Base-by-base conservation (phyloP, 2,888 invertebrate genomes). In the Buathra laborator region DNA sequence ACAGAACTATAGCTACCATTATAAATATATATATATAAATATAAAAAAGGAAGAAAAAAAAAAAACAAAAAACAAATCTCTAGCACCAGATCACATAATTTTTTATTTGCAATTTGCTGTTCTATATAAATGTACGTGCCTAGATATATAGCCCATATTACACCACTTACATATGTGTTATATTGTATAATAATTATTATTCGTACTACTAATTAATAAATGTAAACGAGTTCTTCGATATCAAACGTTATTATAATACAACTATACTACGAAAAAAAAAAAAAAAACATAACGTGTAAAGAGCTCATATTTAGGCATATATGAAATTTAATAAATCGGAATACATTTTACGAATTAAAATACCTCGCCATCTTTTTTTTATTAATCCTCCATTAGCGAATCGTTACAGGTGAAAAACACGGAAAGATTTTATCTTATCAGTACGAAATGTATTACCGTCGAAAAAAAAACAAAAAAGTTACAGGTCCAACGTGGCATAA, bases 251-350 rank as follows among this genome's bases (percentile, higher is more conserved):
- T 89, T 91, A 92, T 89, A 88, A 87, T 89, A 89, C 90, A 37
- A 91, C 70, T 83, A 80, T 86, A 85, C 68, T 83, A 81, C 86
- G 83, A 74, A 68, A 76, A 16, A 19, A 48, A 64, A 70, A 82
- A 76, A 68, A 56, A 0, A 24, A 81, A 84, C 71, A 81, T 83
- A 88, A 91, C 91, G 91, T 93, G 93, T 93, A 93, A 93, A 93
- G 92, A 93, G 92, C 93, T 93, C 92, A 90, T 92, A 93, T 93
- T 93, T 93, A 93, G 93, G 91, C 92, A 92, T 93, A 93, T 92
- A 91, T 92, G 90, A 93, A 93, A 93, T 93, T 93, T 93, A 93
- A 93, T 93, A 93, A 93, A 93, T 91, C 93, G 92, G 89, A 93
- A 92, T 93, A 93, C 92, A 92, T 93, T 93, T 93, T 93, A 93